Evolutionary conservation across 2,113 vertebrate species (phyloP), one percentile per base, ranked within the genome.

Genomic region (Aspidoscelis tigris): DNA sequence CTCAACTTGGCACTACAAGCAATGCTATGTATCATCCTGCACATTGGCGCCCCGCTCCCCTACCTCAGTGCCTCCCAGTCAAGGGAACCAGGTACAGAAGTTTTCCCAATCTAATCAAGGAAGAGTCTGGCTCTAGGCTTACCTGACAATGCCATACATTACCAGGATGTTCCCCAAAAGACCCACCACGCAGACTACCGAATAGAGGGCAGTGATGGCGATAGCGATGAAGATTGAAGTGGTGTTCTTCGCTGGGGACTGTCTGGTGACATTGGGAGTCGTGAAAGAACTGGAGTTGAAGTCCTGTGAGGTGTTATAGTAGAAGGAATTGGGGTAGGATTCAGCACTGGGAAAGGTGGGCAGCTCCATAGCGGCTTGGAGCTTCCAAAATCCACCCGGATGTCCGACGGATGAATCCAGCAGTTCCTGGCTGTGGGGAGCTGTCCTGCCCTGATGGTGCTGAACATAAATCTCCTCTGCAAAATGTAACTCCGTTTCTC

Each of bases 111-210:
- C n/a, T 26, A 50, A 22, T 3, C 21, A 2, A 3, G 12, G 26
- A 74, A 33, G 24, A 33, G 12, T 20, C 84, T 66, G 21, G 65
- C 16, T 5, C 81, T 26, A 0, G 85, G 88, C 97, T 96, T 97
- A 99, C 98, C 98, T 97, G 90, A 99, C 96, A 87, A 99, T 98
- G 61, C 98, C 98, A 76, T 98, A 99, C 98, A 99, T 99, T 16
- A 99, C 98, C 3, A 99, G 96, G 73, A 98, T 71, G 94, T 99
- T 99, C 69, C 98, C 98, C 88, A 99, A 93, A 81, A 99, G 97
- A 84, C 98, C 98, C 92, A 99, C 97, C 77, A 98, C 97, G 70
- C 98, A 99, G 93, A 99, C 97, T 21, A 97, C 96, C 0, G 98
- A 97, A 93, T 99, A 99, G 3, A 99, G 96, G 5, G 97, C 97